These are phyloP conservation scores for Prenolepis imparis DNA, from an alignment of 2,888 invertebrate genomes.

Conservation along the genomic window DNA sequence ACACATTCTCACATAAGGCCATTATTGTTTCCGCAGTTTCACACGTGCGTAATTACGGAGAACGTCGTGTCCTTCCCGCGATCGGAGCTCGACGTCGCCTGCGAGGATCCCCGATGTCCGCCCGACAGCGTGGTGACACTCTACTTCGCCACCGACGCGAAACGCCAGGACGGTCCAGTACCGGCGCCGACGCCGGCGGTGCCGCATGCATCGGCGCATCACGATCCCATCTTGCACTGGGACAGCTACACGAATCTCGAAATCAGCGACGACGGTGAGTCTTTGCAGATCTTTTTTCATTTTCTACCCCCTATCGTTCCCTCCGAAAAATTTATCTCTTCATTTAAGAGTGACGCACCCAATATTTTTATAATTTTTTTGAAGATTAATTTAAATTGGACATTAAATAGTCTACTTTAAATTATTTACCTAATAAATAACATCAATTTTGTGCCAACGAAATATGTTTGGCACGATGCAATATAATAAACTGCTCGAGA, in stretches of 20 bases:
- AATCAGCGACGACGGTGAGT: constrained; percentile 85
- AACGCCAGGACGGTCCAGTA: constrained; percentile 88
- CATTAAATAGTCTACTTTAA: neutral
- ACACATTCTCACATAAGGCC: constrained; percentile 34
- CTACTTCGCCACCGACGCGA: constrained; percentile 90
- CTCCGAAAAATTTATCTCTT: neutral
- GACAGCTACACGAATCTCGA: constrained; percentile 92
- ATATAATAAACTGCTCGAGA: neutral
- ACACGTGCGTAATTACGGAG: constrained; percentile 96
- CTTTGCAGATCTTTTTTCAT: neutral
- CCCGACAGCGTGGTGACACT: constrained; percentile 94
- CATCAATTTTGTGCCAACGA: neutral
- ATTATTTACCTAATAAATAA: neutral
- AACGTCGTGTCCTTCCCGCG: constrained; percentile 94
- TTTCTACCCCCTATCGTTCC: neutral
- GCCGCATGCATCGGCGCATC: constrained; percentile 89
- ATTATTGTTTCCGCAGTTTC: constrained; percentile 90
- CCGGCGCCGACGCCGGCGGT: constrained; percentile 92
- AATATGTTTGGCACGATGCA: neutral
- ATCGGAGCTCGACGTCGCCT: constrained; percentile 95
- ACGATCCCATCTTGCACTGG: constrained; percentile 92
- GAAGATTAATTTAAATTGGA: neutral
- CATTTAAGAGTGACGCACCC: neutral
- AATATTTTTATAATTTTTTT: neutral
- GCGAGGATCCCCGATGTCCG: constrained; percentile 94